These are phyloP conservation scores for Lysandra coridon DNA, from an alignment of 2,888 invertebrate genomes.

Conservation along the genomic window DNA sequence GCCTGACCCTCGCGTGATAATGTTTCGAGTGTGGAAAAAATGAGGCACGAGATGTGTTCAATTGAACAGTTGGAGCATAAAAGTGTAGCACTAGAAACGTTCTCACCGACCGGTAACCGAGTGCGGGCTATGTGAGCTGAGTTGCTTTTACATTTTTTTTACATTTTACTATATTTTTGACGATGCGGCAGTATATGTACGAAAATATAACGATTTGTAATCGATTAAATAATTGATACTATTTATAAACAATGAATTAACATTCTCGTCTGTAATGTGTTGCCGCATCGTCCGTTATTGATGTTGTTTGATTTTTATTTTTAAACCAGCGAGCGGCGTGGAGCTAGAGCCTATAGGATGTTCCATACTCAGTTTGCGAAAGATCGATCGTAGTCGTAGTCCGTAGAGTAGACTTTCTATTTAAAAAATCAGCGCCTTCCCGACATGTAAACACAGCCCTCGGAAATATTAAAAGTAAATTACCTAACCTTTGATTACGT, in stretches of 20 bases:
- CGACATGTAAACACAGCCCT: neutral
- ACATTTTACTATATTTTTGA: slow-evolving; percentile 2
- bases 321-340: slow-evolving; percentile 58
- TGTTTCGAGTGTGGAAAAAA: neutral
- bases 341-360: slow-evolving; percentile 47
- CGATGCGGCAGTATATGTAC: neutral
- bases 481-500: neutral
- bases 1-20: neutral
- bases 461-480: neutral
- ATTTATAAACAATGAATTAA: neutral
- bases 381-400: slow-evolving; percentile 42
- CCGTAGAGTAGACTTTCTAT: slow-evolving; percentile 34
- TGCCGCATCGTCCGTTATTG: slow-evolving; percentile 39
- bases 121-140: neutral
- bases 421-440: neutral
- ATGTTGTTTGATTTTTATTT: slow-evolving; percentile 53
- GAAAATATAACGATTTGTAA: neutral
- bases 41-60: neutral
- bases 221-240: neutral
- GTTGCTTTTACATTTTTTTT: slow-evolving; percentile 6
- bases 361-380: slow-evolving; percentile 40
- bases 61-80: neutral
- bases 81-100: neutral
- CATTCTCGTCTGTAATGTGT: neutral
- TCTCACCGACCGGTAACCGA: neutral